Evolutionary conservation across 2,113 vertebrate species (phyloP), one percentile per base, ranked within the genome.

Genomic region (Rallus limicola): DNA sequence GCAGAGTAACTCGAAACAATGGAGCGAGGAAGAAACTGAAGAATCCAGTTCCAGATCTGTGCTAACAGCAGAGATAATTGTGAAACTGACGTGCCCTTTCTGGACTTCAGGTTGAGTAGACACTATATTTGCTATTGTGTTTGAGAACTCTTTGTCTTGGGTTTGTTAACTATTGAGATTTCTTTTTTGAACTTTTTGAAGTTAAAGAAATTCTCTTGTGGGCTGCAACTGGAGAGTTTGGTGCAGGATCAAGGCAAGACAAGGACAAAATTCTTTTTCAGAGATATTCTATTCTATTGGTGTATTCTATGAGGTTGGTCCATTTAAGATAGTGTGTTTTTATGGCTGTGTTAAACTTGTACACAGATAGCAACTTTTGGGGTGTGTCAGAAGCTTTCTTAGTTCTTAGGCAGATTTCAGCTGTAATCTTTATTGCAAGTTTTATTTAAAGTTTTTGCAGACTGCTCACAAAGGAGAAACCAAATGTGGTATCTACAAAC

Each of bases 101-200:
- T 86, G 76, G 83, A 78, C 28, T 71, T 76, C 62, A 91, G 92
- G 88, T 93, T 93, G 58, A 34, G 53, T 79, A 88, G 53, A 76
- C 21, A 15, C 46, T 79, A 0, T 69, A 44, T 84, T 78, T 88
- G 52, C 62, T 95, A 3, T 65, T 0, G 0, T 52, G 10, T 90
- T 48, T 93, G 55, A 86, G 83, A 88, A 58, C 31, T 62, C 10
- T 62, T 92, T 91, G 18, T 76, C 44, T 68, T 65, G 16, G 44
- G 34, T 81, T 75, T 92, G 24, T 75, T 83, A 40, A 69, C 34
- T 75, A 48, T 13, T 25, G 38, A 63, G 34, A 19, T 89, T 83
- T 86, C 40, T 80, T 83, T 74, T 56, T 44, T 65, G 62, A 86
- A 50, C 75, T 36, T 90, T 84, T 82, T 16, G 15, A 80, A 91